Evolutionary conservation across 2,113 vertebrate species (phyloP).

Genomic region (Carassius carassius): DNA sequence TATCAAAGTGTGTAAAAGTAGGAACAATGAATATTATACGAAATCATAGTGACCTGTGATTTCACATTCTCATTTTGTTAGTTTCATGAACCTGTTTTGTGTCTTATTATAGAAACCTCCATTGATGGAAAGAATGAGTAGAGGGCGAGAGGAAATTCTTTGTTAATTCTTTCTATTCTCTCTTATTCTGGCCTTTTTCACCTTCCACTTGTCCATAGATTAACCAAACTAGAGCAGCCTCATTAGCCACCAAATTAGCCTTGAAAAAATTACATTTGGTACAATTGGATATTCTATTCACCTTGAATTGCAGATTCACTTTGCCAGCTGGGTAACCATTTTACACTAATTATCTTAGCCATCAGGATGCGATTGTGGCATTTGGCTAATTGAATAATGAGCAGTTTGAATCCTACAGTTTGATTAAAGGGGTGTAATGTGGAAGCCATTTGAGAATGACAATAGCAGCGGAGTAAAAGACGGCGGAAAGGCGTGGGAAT

Average conservation of each 20-base stretch:
- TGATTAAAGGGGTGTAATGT: conserved; percentile 52
- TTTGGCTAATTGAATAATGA: conserved; percentile 66
- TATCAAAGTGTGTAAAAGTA: background rate
- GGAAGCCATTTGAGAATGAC: conserved; percentile 16
- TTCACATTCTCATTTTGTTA: background rate
- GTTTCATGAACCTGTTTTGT: conserved; percentile 22
- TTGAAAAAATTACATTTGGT: conserved; percentile 59
- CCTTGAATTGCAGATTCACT: conserved; percentile 55
- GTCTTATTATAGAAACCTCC: conserved; percentile 1
- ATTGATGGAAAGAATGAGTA: background rate
- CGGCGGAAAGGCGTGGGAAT: background rate
- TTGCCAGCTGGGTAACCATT: conserved; percentile 56
- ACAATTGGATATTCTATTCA: conserved; percentile 61
- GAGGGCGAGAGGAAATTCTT: background rate
- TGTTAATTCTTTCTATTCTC: background rate
- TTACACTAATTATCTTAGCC: conserved; percentile 62
- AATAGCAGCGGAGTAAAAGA: background rate
- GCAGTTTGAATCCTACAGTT: conserved; percentile 45
- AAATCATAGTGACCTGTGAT: background rate
- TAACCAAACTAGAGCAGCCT: conserved; percentile 56
- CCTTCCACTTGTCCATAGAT: conserved; percentile 54
- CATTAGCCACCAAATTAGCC: conserved; percentile 64
- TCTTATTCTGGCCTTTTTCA: conserved; percentile 38
- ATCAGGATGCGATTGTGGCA: conserved; percentile 61
- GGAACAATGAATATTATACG: too few relatives aligned